Percentiles rank a stretch among this genome's conserved stretches.
phyloP scores from a whole-genome alignment of 2,113 vertebrate species.

The Acrocephalus arundinaceus region DNA sequence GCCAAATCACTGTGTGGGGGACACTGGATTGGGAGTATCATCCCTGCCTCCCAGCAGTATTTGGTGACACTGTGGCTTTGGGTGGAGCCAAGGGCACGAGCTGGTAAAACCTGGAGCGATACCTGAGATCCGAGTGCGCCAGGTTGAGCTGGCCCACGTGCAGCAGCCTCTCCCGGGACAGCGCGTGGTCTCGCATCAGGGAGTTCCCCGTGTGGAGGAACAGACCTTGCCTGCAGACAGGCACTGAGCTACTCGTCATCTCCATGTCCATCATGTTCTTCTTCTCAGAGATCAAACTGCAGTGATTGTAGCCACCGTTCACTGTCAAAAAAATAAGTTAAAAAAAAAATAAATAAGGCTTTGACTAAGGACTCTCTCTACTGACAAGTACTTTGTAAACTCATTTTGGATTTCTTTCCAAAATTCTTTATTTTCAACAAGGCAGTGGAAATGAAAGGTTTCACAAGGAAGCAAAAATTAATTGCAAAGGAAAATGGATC shows the following conservation, averaged over 20 bases:
- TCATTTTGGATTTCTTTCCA: background rate
- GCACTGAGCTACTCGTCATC: constrained; percentile 68
- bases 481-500: background rate
- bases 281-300: constrained; percentile 78
- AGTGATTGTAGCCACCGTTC: constrained; percentile 76
- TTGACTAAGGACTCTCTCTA: background rate
- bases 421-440: background rate
- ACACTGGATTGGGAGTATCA: background rate
- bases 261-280: constrained; percentile 74
- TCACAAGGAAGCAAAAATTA: background rate
- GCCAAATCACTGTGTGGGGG: background rate
- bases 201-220: constrained; percentile 73
- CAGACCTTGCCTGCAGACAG: constrained; percentile 79
- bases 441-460: background rate
- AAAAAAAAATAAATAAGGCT: background rate
- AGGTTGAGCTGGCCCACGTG: constrained; percentile 75
- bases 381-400: background rate
- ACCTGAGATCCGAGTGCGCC: constrained; percentile 79
- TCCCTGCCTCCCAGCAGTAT: background rate
- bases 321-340: constrained; percentile 54
- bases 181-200: constrained; percentile 71
- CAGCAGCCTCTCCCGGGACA: constrained; percentile 75
- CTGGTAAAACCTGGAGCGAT: background rate
- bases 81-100: background rate
- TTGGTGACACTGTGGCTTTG: background rate